phyloP scores from a whole-genome alignment of 2,888 invertebrate genomes.

The Agrochola lota region DNA sequence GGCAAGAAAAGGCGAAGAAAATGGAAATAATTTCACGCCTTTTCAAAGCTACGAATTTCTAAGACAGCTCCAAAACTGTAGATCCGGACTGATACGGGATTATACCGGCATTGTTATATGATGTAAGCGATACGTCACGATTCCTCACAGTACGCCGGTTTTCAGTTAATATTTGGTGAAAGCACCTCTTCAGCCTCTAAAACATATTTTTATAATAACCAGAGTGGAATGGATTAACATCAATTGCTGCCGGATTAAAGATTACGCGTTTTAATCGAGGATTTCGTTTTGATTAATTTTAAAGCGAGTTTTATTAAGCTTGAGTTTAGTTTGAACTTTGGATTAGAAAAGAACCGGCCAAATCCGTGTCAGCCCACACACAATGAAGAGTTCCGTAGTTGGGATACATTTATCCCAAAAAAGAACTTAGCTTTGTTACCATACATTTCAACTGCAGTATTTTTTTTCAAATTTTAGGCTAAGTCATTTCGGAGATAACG shows the following conservation, averaged over 20 bases:
- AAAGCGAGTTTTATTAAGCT: neutral
- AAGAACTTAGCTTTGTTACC: too few relatives aligned
- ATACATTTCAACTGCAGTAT: too few relatives aligned
- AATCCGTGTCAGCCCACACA: too few relatives aligned
- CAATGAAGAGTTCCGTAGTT: too few relatives aligned
- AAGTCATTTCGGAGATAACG: too few relatives aligned
- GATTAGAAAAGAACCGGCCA: too few relatives aligned
- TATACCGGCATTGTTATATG: conserved; percentile 24
- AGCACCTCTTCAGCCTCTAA: neutral
- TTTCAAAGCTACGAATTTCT: conserved; percentile 2
- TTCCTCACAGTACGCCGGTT: conserved; percentile 29
- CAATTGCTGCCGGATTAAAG: conserved; percentile 1
- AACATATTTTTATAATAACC: conserved; percentile 12
- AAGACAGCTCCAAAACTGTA: neutral
- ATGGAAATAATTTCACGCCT: conserved; percentile 15
- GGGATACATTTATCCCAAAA: too few relatives aligned
- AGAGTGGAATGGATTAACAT: neutral
- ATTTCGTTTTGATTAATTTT: conserved; percentile 3
- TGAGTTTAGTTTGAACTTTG: neutral
- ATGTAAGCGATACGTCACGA: conserved; percentile 66
- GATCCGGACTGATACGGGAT: neutral
- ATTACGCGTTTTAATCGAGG: conserved; percentile 12
- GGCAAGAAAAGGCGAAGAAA: conserved; percentile 19
- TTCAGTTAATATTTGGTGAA: conserved; percentile 33
- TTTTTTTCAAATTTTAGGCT: too few relatives aligned